phyloP scores from a whole-genome alignment of 2,888 invertebrate species.

The Dilophus febrilis region DNA sequence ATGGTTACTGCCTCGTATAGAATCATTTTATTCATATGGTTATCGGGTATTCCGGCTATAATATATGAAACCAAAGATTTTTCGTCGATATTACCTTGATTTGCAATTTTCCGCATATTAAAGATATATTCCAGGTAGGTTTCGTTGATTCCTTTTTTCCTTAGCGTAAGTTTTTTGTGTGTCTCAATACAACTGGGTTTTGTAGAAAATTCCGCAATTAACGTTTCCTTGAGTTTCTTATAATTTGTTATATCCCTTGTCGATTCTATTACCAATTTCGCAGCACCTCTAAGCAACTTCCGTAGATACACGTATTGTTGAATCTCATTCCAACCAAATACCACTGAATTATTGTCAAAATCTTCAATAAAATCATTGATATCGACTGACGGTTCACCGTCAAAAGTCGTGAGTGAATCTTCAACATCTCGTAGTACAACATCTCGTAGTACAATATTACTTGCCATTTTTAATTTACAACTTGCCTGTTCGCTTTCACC shows the following conservation, averaged over 20 bases:
- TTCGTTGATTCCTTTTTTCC: conserved; percentile 5
- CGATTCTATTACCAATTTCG: conserved; percentile 5
- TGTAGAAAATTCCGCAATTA: conserved; percentile 4
- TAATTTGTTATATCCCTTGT: conserved; percentile 1
- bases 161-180: conserved; percentile 3
- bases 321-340: too few relatives aligned
- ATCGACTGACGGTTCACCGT: too few relatives aligned
- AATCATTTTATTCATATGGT: conserved; percentile 6
- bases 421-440: too few relatives aligned
- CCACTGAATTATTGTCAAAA: too few relatives aligned
- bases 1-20: neutral
- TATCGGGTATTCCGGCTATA: conserved; percentile 6
- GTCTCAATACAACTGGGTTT: conserved; percentile 4
- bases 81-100: conserved; percentile 7
- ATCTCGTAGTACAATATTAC: too few relatives aligned
- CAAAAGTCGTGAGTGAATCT: too few relatives aligned
- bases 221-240: conserved; percentile 3
- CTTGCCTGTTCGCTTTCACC: too few relatives aligned
- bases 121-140: conserved; percentile 7
- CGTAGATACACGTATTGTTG: conserved; percentile 7
- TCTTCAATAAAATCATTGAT: too few relatives aligned
- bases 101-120: conserved; percentile 8
- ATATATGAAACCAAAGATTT: conserved; percentile 7
- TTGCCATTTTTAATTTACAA: too few relatives aligned
- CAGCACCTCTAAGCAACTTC: conserved; percentile 6